phyloP scores from a whole-genome alignment of 2,113 vertebrate genomes.

The Arizona elegans region DNA sequence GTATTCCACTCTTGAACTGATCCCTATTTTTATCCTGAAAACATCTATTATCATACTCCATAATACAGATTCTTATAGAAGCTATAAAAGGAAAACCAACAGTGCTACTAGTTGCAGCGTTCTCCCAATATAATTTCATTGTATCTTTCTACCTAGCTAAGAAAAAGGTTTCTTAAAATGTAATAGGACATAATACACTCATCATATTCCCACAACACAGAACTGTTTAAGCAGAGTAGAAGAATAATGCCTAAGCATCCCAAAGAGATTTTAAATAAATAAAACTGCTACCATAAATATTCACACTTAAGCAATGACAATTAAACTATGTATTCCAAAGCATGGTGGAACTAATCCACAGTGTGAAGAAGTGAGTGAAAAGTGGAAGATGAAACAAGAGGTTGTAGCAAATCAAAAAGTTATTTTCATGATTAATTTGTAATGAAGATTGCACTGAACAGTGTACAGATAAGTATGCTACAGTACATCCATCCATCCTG shows the following conservation, averaged over 20 bases:
- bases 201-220: not conserved
- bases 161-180: not conserved
- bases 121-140: not conserved
- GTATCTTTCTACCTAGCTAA: no score
- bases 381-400: not conserved
- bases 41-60: not conserved
- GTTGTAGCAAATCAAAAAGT: not conserved
- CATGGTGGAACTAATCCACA: not conserved
- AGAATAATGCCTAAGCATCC: constrained; percentile 7
- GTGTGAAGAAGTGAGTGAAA: constrained; percentile 11
- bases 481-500: no score
- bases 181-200: not conserved
- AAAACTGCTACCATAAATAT: constrained; percentile 9
- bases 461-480: not conserved
- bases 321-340: constrained; percentile 4
- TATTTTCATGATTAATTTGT: not conserved
- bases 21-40: not conserved
- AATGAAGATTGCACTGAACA: not conserved
- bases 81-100: not conserved
- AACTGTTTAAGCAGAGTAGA: not conserved
- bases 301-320: constrained; percentile 5
- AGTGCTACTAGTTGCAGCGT: not conserved
- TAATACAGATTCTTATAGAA: not conserved
- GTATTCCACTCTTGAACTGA: not conserved
- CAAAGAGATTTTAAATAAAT: constrained; percentile 27